These are phyloP conservation scores for Sminthurides aquaticus DNA, from an alignment of 2,888 invertebrate genomes.

Conservation along the genomic window DNA sequence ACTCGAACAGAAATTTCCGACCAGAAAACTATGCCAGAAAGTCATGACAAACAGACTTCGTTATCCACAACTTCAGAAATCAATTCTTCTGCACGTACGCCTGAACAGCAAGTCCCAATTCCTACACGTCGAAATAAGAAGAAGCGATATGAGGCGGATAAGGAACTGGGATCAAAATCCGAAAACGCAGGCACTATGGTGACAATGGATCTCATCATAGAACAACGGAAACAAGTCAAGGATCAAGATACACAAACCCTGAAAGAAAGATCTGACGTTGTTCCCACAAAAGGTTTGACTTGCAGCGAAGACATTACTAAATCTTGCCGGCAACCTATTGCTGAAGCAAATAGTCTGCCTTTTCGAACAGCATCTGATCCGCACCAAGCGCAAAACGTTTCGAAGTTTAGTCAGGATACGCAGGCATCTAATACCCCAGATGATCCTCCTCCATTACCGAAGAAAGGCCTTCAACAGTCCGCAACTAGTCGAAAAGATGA, in stretches of 20 bases:
- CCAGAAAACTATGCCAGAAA: neutral
- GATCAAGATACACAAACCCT: neutral
- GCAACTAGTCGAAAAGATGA: too few relatives aligned
- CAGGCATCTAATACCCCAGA: too few relatives aligned
- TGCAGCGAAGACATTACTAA: too few relatives aligned
- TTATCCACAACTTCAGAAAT: neutral
- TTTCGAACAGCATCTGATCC: too few relatives aligned
- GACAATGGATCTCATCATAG: neutral
- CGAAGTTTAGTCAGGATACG: too few relatives aligned
- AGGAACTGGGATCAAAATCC: neutral
- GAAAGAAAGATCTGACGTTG: neutral
- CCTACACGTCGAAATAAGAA: neutral
- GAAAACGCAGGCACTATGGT: neutral
- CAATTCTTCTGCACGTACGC: neutral
- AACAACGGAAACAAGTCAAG: neutral
- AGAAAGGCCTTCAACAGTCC: too few relatives aligned
- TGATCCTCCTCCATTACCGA: slow-evolving; percentile 12
- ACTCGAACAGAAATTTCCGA: too few relatives aligned
- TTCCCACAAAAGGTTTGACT: too few relatives aligned
- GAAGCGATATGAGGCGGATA: neutral
- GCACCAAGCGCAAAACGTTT: too few relatives aligned
- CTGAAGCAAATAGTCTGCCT: too few relatives aligned
- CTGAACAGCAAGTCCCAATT: neutral
- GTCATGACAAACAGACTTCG: neutral
- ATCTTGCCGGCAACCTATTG: too few relatives aligned